phyloP scores from a whole-genome alignment of 2,797 vertebrate genomes.

The Hybognathus amarus region DNA sequence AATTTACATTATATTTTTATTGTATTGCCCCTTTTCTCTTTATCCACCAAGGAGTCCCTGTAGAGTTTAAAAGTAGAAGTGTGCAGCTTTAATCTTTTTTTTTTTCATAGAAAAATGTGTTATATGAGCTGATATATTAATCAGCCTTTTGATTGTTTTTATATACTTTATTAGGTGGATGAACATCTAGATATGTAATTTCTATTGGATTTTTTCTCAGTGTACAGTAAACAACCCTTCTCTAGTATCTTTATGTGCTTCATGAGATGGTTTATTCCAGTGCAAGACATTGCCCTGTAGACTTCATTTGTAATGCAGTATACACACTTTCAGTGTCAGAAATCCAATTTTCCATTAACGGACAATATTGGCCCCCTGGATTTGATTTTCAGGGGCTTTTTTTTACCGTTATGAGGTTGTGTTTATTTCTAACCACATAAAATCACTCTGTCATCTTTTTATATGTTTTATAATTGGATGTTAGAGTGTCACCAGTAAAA shows the following conservation, averaged over 20 bases:
- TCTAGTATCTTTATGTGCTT: not conserved
- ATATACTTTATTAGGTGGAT: not conserved
- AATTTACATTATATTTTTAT: not conserved
- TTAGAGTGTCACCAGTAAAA: conserved; percentile 20
- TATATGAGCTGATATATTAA: not conserved
- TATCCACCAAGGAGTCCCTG: not conserved
- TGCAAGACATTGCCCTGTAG: not conserved
- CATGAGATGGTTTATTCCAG: not conserved
- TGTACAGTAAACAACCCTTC: conserved; percentile 2
- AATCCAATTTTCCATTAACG: conserved; percentile 43
- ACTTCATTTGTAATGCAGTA: conserved; percentile 31
- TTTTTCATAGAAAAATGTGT: not conserved
- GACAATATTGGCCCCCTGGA: conserved; percentile 2
- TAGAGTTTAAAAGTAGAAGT: not conserved
- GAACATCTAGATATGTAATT: not conserved
- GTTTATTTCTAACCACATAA: conserved; percentile 24
- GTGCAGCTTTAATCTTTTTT: not conserved
- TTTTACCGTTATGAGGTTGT: not conserved
- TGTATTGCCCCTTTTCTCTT: not conserved
- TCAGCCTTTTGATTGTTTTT: not conserved
- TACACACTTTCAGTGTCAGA: conserved; percentile 30
- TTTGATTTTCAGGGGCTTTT: conserved; percentile 7
- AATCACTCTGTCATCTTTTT: conserved; percentile 19
- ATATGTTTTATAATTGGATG: conserved; percentile 32
- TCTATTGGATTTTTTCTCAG: not conserved